Percentiles rank a stretch among this genome's conserved stretches.
Evolutionary conservation across 2,888 invertebrate genomes (phyloP).

Genomic region (Ectobius pallidus): DNA sequence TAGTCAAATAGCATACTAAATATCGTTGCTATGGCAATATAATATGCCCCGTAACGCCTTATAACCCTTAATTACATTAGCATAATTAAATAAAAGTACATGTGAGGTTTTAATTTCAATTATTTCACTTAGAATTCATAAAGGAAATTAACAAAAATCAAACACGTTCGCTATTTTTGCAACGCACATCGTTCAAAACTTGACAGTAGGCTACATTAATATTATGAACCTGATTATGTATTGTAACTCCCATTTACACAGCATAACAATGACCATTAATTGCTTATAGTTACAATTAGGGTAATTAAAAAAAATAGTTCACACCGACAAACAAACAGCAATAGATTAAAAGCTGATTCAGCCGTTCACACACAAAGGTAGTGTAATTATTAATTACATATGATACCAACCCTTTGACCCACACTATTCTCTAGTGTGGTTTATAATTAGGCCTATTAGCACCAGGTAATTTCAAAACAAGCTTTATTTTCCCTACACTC

Average conservation of each 20-base stretch:
- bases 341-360: slow-evolving; percentile 30
- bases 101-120: slow-evolving; percentile 18
- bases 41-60: no score
- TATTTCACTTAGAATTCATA: slow-evolving; percentile 13
- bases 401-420: slow-evolving; percentile 27
- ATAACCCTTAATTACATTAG: no score
- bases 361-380: slow-evolving; percentile 22
- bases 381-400: slow-evolving; percentile 26
- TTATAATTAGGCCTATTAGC: slow-evolving; percentile 24
- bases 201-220: background rate
- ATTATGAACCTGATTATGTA: slow-evolving; percentile 1
- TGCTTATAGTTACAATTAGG: slow-evolving; percentile 28
- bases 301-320: slow-evolving; percentile 24
- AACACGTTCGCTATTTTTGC: background rate
- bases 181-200: slow-evolving; percentile 6
- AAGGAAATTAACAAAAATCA: slow-evolving; percentile 25
- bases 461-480: slow-evolving; percentile 17
- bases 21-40: no score
- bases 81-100: no score
- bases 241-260: background rate
- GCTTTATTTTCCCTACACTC: slow-evolving; percentile 11
- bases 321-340: slow-evolving; percentile 25
- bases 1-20: no score
- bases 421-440: slow-evolving; percentile 14
- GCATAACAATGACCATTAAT: slow-evolving; percentile 23